Base-by-base conservation (phyloP, 2,113 vertebrate genomes). In the Toxostoma redivivum region DNA sequence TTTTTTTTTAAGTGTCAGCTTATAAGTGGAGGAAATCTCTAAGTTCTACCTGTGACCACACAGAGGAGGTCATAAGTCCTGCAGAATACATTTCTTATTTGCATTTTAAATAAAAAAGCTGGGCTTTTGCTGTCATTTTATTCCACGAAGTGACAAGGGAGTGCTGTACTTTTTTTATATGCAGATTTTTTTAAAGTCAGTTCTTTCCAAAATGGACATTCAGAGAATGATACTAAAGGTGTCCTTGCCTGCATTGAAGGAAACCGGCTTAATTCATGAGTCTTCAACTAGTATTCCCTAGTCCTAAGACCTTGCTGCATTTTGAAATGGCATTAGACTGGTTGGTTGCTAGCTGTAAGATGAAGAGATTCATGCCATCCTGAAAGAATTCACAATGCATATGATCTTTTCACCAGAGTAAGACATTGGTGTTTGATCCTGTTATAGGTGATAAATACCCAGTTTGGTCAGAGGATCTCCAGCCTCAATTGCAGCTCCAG, bases 61-160 rank as follows among this genome's bases (percentile, higher is more conserved):
- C 30, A 94, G 40, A 94, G 38, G 35, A 80, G 73, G 62, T 95
- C 48, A 9, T 62, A n/a, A 91, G 54, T 91, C 56, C 71, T 88
- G 38, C 27, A 77, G 48, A 84, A 27, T 30, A 56, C 37, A 22
- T 86, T 94, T 89, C 61, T 44, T 85, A 64, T 80, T 94, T 97
- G 45, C 74, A 95, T 97, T 96, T 95, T 92, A 97, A 95, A 92
- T 88, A 67, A 97, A 94, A 38, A 69, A 22, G n/a, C 70, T 86
- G 48, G n/a, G 40, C 6, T 48, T 91, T 61, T 74, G 40, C 22
- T 92, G 83, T 69, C 60, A 86, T 65, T 97, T 81, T 84, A 56
- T 97, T 71, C 44, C 28, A 82, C 30, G 82, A 91, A 65, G 40
- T 79, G 86, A 83, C 54, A 72, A 82, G 74, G 10, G 50, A 74